Evolutionary conservation across 2,113 vertebrate species (phyloP), one percentile per base, ranked within the genome.

Genomic region (Promerops cafer): DNA sequence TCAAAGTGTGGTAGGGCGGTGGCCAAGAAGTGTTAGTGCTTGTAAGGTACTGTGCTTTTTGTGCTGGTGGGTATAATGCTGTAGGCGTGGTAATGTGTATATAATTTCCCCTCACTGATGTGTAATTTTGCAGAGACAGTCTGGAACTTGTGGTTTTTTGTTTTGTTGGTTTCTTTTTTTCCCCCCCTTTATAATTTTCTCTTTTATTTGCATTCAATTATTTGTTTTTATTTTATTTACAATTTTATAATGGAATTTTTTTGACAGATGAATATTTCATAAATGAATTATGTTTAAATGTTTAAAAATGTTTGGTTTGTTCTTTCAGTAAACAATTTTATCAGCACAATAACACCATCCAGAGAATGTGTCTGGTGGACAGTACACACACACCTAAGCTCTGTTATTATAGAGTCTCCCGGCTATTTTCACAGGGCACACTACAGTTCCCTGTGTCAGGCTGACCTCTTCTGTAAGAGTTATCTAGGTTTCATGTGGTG

Each of bases 191-290:
- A 83, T 83, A 5, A 95, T 95, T 91, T 90, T 35, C 50, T 79
- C 37, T 56, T 97, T 93, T 96, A 93, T 96, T 97, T 97, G 78
- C 91, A 77, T 96, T 91, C 75, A 93, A 96, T 95, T 91, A 95
- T 95, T 94, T 96, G 70, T 71, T 96, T 97, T 94, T 90, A 89
- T 96, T 91, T 95, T 96, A 91, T 95, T 96, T 96, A 95, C 89
- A 87, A 83, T 87, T 94, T 96, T 96, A 89, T 96, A 96, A 97
- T 97, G 93, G 93, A 94, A 91, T 95, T 90, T 95, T 96, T 96
- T 90, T 35, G 57, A 23, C 37, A 54, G 39, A 96, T 97, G 30
- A 97, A 96, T 97, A 97, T 96, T 97, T 96, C 16, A 96, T 97
- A 94, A 90, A 94, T 80, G 75, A 96, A 96, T 95, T 96, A 91